phyloP scores from a whole-genome alignment of 2,797 vertebrate genomes.

The Mionectes olivaceus region DNA sequence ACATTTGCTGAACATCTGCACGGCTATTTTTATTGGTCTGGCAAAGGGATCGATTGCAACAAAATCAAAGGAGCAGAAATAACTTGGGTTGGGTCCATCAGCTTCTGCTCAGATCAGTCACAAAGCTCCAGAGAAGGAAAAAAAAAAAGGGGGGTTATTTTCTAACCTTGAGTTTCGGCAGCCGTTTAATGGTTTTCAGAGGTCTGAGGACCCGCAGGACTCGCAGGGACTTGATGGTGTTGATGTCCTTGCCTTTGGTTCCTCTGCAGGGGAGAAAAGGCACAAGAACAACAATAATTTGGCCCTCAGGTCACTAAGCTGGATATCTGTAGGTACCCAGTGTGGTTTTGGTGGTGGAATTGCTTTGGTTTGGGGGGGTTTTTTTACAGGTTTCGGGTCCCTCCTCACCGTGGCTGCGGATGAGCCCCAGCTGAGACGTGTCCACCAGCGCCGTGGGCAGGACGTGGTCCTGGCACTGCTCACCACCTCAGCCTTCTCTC shows the following conservation, averaged over 20 bases:
- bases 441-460: not conserved
- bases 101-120: not conserved
- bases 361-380: not conserved
- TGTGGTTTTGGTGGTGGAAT: not conserved
- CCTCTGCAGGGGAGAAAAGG: slow-evolving; percentile 84
- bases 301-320: not conserved
- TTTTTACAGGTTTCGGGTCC: not conserved
- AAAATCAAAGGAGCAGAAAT: not conserved
- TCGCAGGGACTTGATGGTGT: slow-evolving; percentile 96
- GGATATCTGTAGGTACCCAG: not conserved
- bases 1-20: slow-evolving; percentile 6
- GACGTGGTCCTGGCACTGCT: not conserved
- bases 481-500: not conserved
- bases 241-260: slow-evolving; percentile 97
- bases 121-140: not conserved
- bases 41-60: not conserved
- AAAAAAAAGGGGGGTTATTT: not conserved
- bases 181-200: slow-evolving; percentile 95
- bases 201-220: slow-evolving; percentile 93
- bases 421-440: accelerated
- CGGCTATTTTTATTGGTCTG: not conserved
- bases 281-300: slow-evolving; percentile 52
- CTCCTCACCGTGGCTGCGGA: not conserved
- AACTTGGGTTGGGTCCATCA: not conserved
- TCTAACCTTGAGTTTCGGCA: slow-evolving; percentile 95